Base-by-base conservation (phyloP, 2,797 vertebrate species). In the Micropoecilia bifurca region DNA sequence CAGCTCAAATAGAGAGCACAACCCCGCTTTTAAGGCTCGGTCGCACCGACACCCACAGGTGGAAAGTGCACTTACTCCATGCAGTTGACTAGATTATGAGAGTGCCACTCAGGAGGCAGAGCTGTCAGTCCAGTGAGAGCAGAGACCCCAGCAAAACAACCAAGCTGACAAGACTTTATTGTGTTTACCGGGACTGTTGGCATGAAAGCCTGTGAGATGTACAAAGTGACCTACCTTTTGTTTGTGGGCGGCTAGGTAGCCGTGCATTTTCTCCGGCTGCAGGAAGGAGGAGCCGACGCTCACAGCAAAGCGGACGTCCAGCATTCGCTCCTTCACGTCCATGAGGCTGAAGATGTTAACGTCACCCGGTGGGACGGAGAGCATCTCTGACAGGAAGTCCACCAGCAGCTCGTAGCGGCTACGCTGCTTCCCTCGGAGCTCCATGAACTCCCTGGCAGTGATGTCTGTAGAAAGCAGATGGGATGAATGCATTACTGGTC, bases 391-490 rank as follows among this genome's bases (percentile, higher is more conserved):
- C 87, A 97, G 94, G 81, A 96, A 94, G 89, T 95, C 95, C 83
- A 94, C 88, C 85, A 97, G 95, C 81, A 94, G 87, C 69, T 95
- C 95, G 1, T 91, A 94, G 28, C 92, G 95, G 1, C 94, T 96
- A 82, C 87, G 91, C 88, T 94, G 92, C 0, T 81, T 91, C 22
- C 94, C 95, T 74, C 95, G 92, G 75, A 92, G 94, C 80, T 94
- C 94, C 79, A 97, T 86, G 86, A 98, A 97, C 82, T 97, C 96
- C 79, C 95, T 95, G 16, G 96, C 96, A 55, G 95, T 96, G 81
- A 96, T 89, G 92, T 94, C 97, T 97, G 87, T 72, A 80, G 46
- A 89, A 53, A 63, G 20, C 74, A 88, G 25, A 73, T 66, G 66
- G 30, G 1, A 83, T 73, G 30, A 8, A 22, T 45, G 77, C 30